Evolutionary conservation across 1,140 invertebrate genomes (phyloP).

Genomic region (Achroia grisella): DNA sequence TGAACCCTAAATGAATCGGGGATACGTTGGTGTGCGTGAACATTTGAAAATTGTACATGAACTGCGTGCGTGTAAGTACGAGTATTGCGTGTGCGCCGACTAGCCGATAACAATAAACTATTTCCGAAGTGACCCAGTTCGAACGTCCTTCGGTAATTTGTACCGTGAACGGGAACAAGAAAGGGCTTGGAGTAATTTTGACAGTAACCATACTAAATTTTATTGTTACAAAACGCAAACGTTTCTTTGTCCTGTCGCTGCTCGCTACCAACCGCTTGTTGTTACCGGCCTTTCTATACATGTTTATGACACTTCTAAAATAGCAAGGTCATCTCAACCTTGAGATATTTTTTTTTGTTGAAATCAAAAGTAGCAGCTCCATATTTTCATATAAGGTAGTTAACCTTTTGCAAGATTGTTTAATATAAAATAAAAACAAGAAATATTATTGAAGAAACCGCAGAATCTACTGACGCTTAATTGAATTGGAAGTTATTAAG

Average conservation of each 20-base stretch:
- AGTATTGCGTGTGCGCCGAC: slow-evolving; percentile 59
- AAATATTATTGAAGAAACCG: slow-evolving; percentile 17
- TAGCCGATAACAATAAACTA: slow-evolving; percentile 73
- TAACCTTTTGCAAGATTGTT: slow-evolving; percentile 5
- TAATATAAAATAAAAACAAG: slow-evolving; percentile 7
- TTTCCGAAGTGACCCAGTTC: slow-evolving; percentile 72
- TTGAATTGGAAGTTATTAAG: slow-evolving; percentile 50
- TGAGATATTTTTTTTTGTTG: background rate
- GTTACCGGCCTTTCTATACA: background rate
- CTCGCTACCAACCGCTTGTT: slow-evolving; percentile 10
- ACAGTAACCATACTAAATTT: slow-evolving; percentile 43
- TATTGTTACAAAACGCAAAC: slow-evolving; percentile 28
- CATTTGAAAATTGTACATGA: slow-evolving; percentile 32
- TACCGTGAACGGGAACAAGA: slow-evolving; percentile 68
- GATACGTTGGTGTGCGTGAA: slow-evolving; percentile 28
- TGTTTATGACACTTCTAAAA: slow-evolving; percentile 5
- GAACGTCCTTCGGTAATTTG: slow-evolving; percentile 70
- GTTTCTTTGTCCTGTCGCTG: slow-evolving; percentile 20
- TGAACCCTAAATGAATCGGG: slow-evolving; percentile 55
- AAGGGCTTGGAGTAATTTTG: slow-evolving; percentile 62
- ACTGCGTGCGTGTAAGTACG: slow-evolving; percentile 36
- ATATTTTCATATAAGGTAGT: slow-evolving; percentile 8
- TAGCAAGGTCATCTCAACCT: slow-evolving; percentile 7
- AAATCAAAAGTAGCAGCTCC: slow-evolving; percentile 1
- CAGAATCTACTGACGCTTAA: slow-evolving; percentile 27